Percentiles rank a stretch among this genome's conserved stretches.
These are phyloP conservation scores for Podarcis siculus DNA, from an alignment of 2,797 vertebrate genomes.

Conservation along the genomic window DNA sequence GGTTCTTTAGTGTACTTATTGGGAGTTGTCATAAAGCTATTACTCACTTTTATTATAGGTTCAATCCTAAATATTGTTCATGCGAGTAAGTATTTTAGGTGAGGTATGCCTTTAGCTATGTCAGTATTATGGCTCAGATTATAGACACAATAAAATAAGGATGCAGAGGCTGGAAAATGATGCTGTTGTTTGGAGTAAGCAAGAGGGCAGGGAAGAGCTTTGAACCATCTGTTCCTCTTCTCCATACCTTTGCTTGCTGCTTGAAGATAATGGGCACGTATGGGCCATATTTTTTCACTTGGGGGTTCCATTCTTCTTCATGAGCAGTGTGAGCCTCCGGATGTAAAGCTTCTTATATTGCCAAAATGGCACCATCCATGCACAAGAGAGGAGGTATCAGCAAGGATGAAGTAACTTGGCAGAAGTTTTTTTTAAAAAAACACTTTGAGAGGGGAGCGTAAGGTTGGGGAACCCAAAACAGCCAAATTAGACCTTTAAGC, in stretches of 20 bases:
- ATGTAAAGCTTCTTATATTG: no score
- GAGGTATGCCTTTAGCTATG: not conserved
- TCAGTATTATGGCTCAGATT: not conserved
- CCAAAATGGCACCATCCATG: no score
- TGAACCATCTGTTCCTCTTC: not conserved
- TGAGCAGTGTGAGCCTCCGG: no score
- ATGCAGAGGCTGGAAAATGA: not conserved
- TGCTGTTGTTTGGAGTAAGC: not conserved
- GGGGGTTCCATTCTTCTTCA: not conserved
- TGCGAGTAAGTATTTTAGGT: not conserved
- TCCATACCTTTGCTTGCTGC: not conserved
- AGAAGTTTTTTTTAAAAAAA: no score
- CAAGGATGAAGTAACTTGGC: no score
- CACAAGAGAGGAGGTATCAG: no score
- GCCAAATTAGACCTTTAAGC: no score
- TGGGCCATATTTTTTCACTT: not conserved
- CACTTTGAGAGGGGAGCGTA: no score
- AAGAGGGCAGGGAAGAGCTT: not conserved
- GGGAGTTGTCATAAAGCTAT: not conserved
- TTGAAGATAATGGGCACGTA: not conserved
- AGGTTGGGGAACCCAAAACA: no score
- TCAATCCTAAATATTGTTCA: not conserved
- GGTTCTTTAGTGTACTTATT: not conserved
- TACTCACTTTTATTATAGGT: not conserved
- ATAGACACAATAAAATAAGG: not conserved